These are phyloP conservation scores for Pristionchus mayeri DNA, from an alignment of 2,888 invertebrate genomes.

Conservation along the genomic window DNA sequence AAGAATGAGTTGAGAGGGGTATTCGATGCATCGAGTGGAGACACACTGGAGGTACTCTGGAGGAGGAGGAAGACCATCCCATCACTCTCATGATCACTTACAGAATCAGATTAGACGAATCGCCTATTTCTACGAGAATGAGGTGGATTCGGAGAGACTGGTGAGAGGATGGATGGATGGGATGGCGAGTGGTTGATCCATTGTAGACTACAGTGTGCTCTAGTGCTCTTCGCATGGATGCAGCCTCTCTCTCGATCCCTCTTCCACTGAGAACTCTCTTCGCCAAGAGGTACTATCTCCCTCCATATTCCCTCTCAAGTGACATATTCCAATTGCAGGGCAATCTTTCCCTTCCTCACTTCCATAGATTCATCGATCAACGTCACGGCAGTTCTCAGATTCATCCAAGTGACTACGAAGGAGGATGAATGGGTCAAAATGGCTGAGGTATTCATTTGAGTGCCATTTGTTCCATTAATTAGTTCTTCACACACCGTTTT, in stretches of 20 bases:
- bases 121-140: constrained; percentile 25
- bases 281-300: constrained; percentile 21
- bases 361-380: background rate
- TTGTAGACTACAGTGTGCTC: constrained; percentile 34
- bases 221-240: background rate
- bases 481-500: background rate
- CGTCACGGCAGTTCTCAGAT: constrained; percentile 21
- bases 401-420: constrained; percentile 36
- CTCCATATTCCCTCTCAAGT: too few relatives aligned
- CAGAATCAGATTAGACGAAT: constrained; percentile 39
- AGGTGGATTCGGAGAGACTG: constrained; percentile 29
- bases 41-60: constrained; percentile 36
- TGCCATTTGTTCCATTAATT: too few relatives aligned
- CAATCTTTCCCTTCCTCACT: constrained; percentile 21
- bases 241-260: background rate
- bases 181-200: background rate
- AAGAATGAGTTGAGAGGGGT: constrained; percentile 14
- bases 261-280: background rate
- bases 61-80: background rate
- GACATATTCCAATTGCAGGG: too few relatives aligned
- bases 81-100: background rate
- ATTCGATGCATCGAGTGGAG: constrained; percentile 19
- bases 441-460: constrained; percentile 31
- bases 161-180: background rate
- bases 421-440: constrained; percentile 15